Percentiles rank a stretch among this genome's conserved stretches.
Conservation (phyloP, 2,888 invertebrate genomes). For the Torymus auratus region DNA sequence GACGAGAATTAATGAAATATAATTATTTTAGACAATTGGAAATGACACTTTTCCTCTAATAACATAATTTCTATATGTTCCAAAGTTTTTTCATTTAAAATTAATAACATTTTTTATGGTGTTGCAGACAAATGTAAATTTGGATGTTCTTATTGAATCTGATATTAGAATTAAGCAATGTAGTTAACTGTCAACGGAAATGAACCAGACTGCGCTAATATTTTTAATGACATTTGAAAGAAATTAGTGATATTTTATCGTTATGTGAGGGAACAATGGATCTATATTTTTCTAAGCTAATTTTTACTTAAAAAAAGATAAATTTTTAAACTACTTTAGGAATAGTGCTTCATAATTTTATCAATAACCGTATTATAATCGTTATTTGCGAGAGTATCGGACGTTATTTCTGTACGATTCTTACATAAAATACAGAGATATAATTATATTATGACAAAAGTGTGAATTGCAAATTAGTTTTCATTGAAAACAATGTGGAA, state of each 20-base stretch:
- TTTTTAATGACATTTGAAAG: too few relatives aligned
- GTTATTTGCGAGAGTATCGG: neutral
- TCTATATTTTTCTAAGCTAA: too few relatives aligned
- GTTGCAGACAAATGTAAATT: too few relatives aligned
- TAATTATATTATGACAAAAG: neutral
- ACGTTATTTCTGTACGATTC: constrained; percentile 3
- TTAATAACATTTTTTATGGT: neutral
- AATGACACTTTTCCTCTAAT: constrained; percentile 26
- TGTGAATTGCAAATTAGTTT: neutral
- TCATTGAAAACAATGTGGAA: neutral
- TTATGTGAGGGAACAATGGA: too few relatives aligned
- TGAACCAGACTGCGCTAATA: too few relatives aligned
- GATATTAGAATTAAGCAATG: too few relatives aligned
- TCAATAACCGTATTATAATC: neutral
- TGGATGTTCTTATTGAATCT: too few relatives aligned
- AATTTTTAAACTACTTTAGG: too few relatives aligned
- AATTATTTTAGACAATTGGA: constrained; percentile 35
- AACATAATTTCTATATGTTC: constrained; percentile 10
- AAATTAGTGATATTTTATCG: too few relatives aligned
- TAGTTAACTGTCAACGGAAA: too few relatives aligned
- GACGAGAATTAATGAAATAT: constrained; percentile 19
- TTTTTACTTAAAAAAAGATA: too few relatives aligned
- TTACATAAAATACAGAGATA: neutral
- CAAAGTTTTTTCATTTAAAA: neutral
- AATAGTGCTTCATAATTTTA: too few relatives aligned